Evolutionary conservation across 2,888 invertebrate species (phyloP), one percentile per base, ranked within the genome.

Genomic region (Sinohyriopsis cumingii): DNA sequence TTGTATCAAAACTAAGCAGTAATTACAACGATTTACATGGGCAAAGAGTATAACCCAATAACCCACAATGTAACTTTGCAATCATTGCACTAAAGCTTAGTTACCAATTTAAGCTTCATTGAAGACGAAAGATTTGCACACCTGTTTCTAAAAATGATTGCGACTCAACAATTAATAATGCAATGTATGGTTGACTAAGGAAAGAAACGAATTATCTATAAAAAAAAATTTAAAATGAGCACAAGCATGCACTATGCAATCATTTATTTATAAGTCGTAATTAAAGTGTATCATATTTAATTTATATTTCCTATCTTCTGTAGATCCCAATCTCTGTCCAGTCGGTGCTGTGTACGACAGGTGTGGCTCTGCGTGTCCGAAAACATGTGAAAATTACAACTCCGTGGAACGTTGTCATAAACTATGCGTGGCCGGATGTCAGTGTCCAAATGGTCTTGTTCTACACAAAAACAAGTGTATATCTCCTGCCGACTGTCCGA

Each of bases 301-400:
- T 20, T 28, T n/a, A 53, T 53, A 20, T n/a, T 63, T 53, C 5
- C 33, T 63, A 4, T 28, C 9, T 63, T 53, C 54, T 0, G 15
- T 4, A 45, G 45, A 45, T 45, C 45, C 45, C 45, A 45, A 45
- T 45, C 45, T 45, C 24, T 87, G 87, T 68, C 87, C 86, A 5
- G 68, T 75, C 15, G 84, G 84, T 7, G 80, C 87, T 1, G 73
- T 73, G 22, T 82, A 78, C 72, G 80, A 82, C 61, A 75, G 76
- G n/a, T 87, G 87, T 64, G 82, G 78, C n/a, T 78, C 82, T 22
- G 78, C 80, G 4, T 87, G 87, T 74, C 82, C 84, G 15, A 77
- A 77, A 57, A 85, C 86, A 0, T 87, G 87, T 69, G 76, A 75
- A 28, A 82, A 84, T 70, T 77, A 67, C 56, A 74, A 82, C 67